phyloP scores from a whole-genome alignment of 2,113 vertebrate species.

The Catagonus wagneri region DNA sequence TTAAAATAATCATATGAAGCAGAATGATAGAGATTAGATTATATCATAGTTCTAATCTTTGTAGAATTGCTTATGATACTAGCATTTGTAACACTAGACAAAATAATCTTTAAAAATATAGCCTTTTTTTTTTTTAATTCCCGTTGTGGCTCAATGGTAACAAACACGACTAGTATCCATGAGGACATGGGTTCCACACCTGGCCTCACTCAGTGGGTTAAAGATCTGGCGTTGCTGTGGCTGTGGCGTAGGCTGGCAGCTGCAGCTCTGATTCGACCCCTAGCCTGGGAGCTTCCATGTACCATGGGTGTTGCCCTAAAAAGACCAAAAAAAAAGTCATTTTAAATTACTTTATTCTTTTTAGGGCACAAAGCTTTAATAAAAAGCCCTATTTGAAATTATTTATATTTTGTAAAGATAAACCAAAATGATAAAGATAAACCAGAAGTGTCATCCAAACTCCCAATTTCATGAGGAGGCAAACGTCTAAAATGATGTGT shows the following conservation, averaged over 20 bases:
- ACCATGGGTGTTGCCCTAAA: no score
- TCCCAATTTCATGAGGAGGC: slow-evolving; percentile 14
- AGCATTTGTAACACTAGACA: background rate
- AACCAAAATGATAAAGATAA: background rate
- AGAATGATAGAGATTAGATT: background rate
- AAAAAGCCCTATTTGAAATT: slow-evolving; percentile 23
- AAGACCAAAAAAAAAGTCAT: background rate
- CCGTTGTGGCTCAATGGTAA: no score
- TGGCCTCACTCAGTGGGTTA: no score
- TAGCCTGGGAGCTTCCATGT: no score
- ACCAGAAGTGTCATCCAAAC: background rate
- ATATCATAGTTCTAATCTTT: background rate
- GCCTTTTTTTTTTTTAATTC: background rate
- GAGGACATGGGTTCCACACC: no score
- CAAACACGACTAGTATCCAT: no score
- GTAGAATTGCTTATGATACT: background rate
- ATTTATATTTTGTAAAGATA: slow-evolving; percentile 26
- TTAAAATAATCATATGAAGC: slow-evolving; percentile 32
- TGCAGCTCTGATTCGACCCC: no score
- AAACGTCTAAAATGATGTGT: background rate
- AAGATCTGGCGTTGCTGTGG: no score
- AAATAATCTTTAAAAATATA: slow-evolving; percentile 20
- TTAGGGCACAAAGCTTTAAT: background rate
- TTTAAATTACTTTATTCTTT: slow-evolving; percentile 5
- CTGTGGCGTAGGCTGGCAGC: no score